Evolutionary conservation across 2,888 invertebrate genomes (phyloP), one percentile per base, ranked within the genome.

Genomic region (Diogma glabrata): DNA sequence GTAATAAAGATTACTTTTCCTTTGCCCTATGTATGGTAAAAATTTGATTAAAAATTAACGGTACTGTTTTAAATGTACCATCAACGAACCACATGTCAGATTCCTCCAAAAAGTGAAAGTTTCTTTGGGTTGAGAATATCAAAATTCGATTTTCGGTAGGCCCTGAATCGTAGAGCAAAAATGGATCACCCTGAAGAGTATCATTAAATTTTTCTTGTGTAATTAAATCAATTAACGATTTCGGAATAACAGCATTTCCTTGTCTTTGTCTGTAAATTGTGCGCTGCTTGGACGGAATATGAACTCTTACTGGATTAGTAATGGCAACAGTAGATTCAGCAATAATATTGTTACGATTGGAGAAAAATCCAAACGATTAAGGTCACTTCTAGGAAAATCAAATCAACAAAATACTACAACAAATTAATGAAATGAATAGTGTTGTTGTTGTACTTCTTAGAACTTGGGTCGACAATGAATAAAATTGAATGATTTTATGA

Each of bases 21-120:
- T 53, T 23, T 24, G 53, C 43, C 22, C 53, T 54, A 47, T 60
- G 58, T 16, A 60, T 54, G 12, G 54, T 57, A 16, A 56, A 54
- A 8, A 58, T 33, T 50, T 58, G 57, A 20, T 51, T 16, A 47
- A 57, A 60, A n/a, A 57, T 38, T 7, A 45, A 14, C 23, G 58
- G 58, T 4, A 55, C 53, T n/a, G 55, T 51, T 38, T 53, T 54
- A 52, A 57, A 58, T 24, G 58, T 57, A 12, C 56, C 57, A 30
- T 58, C 57, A 14, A 49, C 49, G 36, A 52, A 56, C 57, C 55
- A 58, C 49, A 51, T 49, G 40, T 51, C 22, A 20, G 48, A 17
- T 12, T 20, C 20, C 9, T n/a, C 7, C 45, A 45, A 45, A 45
- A 45, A 45, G 14, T 22, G 9, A 14, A 45, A 22, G 22, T 45